Evolutionary conservation across 2,888 invertebrate species (phyloP).

Genomic region (Amblyjoppa proteus): DNA sequence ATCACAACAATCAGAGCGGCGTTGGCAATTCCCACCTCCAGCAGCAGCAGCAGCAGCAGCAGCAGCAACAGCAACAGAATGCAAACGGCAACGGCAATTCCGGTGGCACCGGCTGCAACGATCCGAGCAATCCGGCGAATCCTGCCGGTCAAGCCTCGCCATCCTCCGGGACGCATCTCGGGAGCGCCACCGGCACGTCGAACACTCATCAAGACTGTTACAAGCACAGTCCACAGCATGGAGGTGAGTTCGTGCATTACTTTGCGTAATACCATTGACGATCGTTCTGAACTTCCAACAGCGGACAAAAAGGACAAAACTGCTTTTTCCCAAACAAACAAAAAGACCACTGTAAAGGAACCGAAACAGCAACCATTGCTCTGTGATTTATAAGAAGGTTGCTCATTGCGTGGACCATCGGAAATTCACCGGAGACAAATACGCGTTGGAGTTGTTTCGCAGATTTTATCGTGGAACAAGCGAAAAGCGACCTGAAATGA

Average conservation of each 20-base stretch:
- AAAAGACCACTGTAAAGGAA: not conserved
- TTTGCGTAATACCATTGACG: not conserved
- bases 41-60: conserved; percentile 61
- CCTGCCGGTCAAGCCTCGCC: conserved; percentile 79
- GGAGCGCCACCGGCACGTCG: conserved; percentile 76
- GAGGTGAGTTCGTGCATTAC: conserved; percentile 78
- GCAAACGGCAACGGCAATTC: conserved; percentile 78
- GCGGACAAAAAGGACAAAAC: not conserved
- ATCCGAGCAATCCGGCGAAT: conserved; percentile 77
- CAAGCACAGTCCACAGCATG: conserved; percentile 84
- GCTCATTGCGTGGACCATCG: too few species aligned
- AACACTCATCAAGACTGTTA: conserved; percentile 83
- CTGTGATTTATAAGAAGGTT: too few species aligned
- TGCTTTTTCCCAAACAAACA: not conserved
- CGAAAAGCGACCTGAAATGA: too few species aligned
- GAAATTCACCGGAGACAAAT: too few species aligned
- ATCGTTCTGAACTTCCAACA: not conserved
- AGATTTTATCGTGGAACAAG: too few species aligned
- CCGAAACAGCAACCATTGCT: too few species aligned
- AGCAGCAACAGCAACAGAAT: conserved; percentile 60
- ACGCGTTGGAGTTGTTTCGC: too few species aligned
- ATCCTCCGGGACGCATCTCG: conserved; percentile 80
- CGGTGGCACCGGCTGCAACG: conserved; percentile 78
- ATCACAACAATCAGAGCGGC: conserved; percentile 68
- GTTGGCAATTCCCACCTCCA: conserved; percentile 58